A percentile compares a stretch with the other conserved stretches of the same genome.
Conservation (phyloP, 2,797 vertebrate genomes). For the Antrozous pallidus region DNA sequence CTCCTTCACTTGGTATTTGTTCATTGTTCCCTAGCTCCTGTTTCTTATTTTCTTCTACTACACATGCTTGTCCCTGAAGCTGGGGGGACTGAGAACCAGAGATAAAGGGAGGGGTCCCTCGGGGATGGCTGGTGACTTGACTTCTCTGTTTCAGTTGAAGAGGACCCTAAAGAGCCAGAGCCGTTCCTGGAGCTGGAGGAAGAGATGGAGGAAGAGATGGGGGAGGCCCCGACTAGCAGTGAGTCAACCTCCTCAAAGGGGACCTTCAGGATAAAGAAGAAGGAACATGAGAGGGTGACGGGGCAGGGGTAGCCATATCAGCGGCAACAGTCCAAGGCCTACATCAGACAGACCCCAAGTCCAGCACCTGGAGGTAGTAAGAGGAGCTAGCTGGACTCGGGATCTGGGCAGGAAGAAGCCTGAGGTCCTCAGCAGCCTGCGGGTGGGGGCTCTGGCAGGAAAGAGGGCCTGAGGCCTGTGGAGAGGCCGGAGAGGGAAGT, state of each 20-base stretch:
- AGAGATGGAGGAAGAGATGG: neutral
- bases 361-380: neutral
- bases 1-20: neutral
- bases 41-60: neutral
- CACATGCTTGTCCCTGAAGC: neutral
- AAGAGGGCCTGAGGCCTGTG: neutral
- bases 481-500: slow-evolving; percentile 13
- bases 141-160: slow-evolving; percentile 42
- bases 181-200: slow-evolving; percentile 33
- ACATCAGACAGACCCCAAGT: neutral
- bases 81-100: neutral
- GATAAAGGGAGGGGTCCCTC: neutral
- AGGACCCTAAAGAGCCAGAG: neutral
- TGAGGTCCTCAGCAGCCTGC: neutral
- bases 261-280: neutral
- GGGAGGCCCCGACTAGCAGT: neutral
- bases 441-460: neutral
- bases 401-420: neutral
- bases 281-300: neutral
- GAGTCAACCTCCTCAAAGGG: slow-evolving; percentile 12
- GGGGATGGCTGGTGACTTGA: neutral
- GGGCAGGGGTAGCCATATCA: neutral
- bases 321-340: neutral
- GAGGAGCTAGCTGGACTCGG: neutral
- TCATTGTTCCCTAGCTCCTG: neutral